These are phyloP conservation scores for Dicroscelio sp. DNA, from an alignment of 2,888 invertebrate genomes.

Conservation along the genomic window DNA sequence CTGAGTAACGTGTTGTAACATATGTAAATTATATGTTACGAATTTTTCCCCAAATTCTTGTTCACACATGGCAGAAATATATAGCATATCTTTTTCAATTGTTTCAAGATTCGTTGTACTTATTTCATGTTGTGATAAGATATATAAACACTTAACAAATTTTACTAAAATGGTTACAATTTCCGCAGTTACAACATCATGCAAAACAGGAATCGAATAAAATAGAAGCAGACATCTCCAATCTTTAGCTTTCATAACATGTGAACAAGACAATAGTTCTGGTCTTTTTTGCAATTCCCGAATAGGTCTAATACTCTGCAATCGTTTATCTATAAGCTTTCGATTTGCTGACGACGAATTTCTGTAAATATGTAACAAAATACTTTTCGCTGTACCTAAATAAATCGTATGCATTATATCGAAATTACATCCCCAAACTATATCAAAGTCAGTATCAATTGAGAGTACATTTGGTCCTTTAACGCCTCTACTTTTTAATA, in stretches of 20 bases:
- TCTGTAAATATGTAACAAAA: background rate
- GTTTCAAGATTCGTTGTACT: background rate
- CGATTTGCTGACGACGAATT: background rate
- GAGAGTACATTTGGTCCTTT: conserved; percentile 18
- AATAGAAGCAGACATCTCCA: conserved; percentile 32
- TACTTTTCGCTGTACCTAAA: conserved; percentile 18
- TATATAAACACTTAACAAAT: background rate
- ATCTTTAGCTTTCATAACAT: conserved; percentile 49
- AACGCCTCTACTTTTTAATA: conserved; percentile 13
- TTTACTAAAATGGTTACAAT: background rate
- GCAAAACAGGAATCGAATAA: conserved; percentile 24
- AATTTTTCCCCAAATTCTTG: background rate
- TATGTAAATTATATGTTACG: conserved; percentile 12
- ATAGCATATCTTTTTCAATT: background rate
- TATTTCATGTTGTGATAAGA: background rate
- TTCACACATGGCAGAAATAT: background rate
- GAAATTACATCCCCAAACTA: conserved; percentile 38
- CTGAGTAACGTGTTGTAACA: background rate
- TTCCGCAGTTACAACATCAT: background rate
- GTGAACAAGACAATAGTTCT: background rate
- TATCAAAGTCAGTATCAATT: conserved; percentile 16
- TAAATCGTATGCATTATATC: conserved; percentile 35
- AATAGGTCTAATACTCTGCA: background rate
- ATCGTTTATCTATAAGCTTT: conserved; percentile 21
- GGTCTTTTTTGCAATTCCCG: conserved; percentile 41